Conservation (phyloP, 1,140 invertebrate genomes). For the silkworm (Bombyx mori) region ASM3026992v2 NC_085133.1:423001-423500, state of each 20-base stretch:
- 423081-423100: too few relatives aligned
- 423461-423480: background rate
- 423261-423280: conserved; percentile 37
- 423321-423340: background rate
- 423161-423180: conserved; percentile 24
- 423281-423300: conserved; percentile 40
- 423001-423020: too few relatives aligned
- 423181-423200: conserved; percentile 37
- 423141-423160: conserved; percentile 41
- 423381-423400: too few relatives aligned
- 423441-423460: background rate
- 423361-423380: too few relatives aligned
- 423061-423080: too few relatives aligned
- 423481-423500: background rate
- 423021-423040: too few relatives aligned
- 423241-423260: conserved; percentile 34
- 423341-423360: background rate
- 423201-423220: conserved; percentile 25
- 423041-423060: too few relatives aligned
- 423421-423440: background rate
- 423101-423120: too few relatives aligned
- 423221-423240: conserved; percentile 32
- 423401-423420: too few relatives aligned
- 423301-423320: conserved; percentile 6
- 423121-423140: conserved; percentile 5